These are phyloP conservation scores for Lasioglossum lativentre DNA, from an alignment of 2,888 invertebrate genomes.

Conservation along the genomic window DNA sequence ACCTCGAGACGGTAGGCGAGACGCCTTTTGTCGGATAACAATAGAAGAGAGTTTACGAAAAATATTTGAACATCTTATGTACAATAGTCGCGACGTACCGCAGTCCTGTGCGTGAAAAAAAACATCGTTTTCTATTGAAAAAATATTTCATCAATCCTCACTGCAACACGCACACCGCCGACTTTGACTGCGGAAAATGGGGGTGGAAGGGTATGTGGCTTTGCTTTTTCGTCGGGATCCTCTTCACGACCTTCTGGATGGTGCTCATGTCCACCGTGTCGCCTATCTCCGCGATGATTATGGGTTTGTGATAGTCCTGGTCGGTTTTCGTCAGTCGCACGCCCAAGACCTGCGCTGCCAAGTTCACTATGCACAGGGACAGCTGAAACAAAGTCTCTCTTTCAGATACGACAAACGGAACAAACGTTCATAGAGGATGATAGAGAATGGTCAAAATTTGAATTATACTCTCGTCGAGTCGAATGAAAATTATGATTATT, in stretches of 20 bases:
- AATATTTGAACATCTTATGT: conserved; percentile 47
- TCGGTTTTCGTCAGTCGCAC: conserved; percentile 88
- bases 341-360: conserved; percentile 90
- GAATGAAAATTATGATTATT: not conserved
- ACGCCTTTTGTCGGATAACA: not conserved
- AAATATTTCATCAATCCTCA: conserved; percentile 74
- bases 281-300: conserved; percentile 89
- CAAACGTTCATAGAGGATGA: not conserved
- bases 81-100: conserved; percentile 12
- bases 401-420: not conserved
- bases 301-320: conserved; percentile 88
- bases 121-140: not conserved
- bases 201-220: conserved; percentile 71
- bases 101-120: conserved; percentile 1
- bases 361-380: conserved; percentile 88
- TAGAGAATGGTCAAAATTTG: not conserved
- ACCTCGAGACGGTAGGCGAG: conserved; percentile 31
- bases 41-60: conserved; percentile 34
- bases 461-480: not conserved
- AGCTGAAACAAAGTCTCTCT: conserved; percentile 86
- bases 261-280: conserved; percentile 80
- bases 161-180: conserved; percentile 86
- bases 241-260: conserved; percentile 78
- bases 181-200: conserved; percentile 79
- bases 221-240: conserved; percentile 79